A percentile compares a stretch with the other conserved stretches of the same genome.
These are phyloP conservation scores for Callorhinus ursinus DNA, from an alignment of 2,113 vertebrate species.

Conservation along the genomic window DNA sequence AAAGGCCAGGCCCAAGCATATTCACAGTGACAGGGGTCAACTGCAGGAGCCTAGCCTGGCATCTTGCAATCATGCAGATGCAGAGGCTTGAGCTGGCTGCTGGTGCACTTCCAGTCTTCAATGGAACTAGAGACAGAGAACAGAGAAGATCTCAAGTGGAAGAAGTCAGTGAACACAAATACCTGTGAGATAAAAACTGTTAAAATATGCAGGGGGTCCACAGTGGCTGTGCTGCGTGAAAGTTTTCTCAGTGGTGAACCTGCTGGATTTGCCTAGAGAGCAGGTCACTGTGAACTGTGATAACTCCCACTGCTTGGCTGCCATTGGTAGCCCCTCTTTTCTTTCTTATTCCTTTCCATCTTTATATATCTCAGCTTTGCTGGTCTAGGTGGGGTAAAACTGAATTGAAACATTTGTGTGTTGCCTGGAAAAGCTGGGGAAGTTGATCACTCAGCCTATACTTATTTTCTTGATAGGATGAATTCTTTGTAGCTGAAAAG, in stretches of 20 bases:
- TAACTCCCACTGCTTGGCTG: not conserved
- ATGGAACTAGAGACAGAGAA: accelerated
- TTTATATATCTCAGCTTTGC: not conserved
- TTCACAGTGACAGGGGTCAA: no score
- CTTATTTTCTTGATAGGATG: not conserved
- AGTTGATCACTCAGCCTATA: not conserved
- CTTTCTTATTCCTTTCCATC: not conserved
- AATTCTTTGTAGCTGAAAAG: not conserved
- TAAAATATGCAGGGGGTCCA: not conserved
- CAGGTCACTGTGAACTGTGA: not conserved
- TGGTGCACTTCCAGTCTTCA: not conserved
- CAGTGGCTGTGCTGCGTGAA: not conserved
- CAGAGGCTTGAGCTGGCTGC: not conserved
- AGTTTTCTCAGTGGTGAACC: not conserved
- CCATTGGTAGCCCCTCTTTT: no score
- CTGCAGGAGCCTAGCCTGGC: not conserved
- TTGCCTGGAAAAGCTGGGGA: not conserved
- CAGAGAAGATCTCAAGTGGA: not conserved
- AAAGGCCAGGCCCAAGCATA: not conserved
- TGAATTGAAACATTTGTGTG: not conserved
- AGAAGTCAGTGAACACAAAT: not conserved
- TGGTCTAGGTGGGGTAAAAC: not conserved
- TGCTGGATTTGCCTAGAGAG: not conserved
- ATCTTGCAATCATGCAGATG: not conserved
- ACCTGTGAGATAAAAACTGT: not conserved